Conservation (phyloP, 2,888 invertebrate species). For the Synergus gifuensis region DNA sequence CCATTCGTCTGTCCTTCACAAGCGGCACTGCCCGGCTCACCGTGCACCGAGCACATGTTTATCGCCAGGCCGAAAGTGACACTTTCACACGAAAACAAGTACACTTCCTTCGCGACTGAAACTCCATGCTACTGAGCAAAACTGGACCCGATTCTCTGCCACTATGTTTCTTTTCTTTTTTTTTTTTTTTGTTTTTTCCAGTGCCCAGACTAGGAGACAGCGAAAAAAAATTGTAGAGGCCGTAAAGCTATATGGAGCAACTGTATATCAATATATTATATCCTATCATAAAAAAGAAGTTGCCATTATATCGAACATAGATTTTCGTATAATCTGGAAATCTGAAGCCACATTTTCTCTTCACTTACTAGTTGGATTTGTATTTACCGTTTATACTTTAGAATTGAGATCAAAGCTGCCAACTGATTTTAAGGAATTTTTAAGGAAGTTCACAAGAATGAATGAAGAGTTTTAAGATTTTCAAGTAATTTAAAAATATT, state of each 20-base stretch:
- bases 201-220: neutral
- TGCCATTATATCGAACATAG: no score
- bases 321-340: no score
- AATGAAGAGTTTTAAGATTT: no score
- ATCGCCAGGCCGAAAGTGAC: constrained; percentile 67
- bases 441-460: no score
- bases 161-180: neutral
- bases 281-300: no score
- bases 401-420: no score
- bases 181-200: constrained; percentile 9
- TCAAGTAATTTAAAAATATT: no score
- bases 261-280: neutral
- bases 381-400: no score
- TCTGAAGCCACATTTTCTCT: no score
- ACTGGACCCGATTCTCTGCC: constrained; percentile 29
- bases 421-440: no score
- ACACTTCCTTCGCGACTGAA: constrained; percentile 16
- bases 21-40: constrained; percentile 36
- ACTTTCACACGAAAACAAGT: constrained; percentile 66
- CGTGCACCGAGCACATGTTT: constrained; percentile 60
- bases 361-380: no score
- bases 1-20: constrained; percentile 62
- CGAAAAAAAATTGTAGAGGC: neutral
- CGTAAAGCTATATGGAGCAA: neutral
- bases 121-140: constrained; percentile 23